These are phyloP conservation scores for Drosophila leontia DNA, from an alignment of 1,140 invertebrate species.

Conservation along the genomic window DNA sequence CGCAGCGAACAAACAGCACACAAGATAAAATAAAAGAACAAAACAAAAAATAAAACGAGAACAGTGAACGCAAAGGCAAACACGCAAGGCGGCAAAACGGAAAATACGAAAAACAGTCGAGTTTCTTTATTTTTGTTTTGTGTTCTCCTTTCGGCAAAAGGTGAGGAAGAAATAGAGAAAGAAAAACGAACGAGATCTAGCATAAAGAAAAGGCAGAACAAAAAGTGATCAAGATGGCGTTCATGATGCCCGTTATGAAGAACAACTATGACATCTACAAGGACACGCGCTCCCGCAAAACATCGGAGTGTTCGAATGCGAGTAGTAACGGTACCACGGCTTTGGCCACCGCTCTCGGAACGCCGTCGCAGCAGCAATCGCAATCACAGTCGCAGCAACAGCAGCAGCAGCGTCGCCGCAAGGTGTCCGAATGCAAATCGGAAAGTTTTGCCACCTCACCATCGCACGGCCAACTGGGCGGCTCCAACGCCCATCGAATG, in stretches of 20 bases:
- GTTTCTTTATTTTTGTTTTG: constrained; percentile 40
- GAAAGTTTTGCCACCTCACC: constrained; percentile 91
- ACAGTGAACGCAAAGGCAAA: constrained; percentile 9
- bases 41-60: constrained; percentile 35
- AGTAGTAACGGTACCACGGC: constrained; percentile 73
- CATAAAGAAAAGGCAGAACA: background rate
- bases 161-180: background rate
- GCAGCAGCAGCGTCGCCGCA: constrained; percentile 87
- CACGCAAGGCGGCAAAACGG: constrained; percentile 39
- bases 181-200: background rate
- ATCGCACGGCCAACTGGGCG: constrained; percentile 88
- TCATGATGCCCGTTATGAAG: constrained; percentile 97
- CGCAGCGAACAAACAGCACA: constrained; percentile 4
- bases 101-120: constrained; percentile 18
- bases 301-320: constrained; percentile 89
- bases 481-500: constrained; percentile 86
- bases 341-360: constrained; percentile 66
- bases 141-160: constrained; percentile 6
- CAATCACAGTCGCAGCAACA: constrained; percentile 65
- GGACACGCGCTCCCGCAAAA: constrained; percentile 89
- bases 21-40: background rate
- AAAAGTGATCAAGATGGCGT: constrained; percentile 89
- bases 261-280: constrained; percentile 97
- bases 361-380: constrained; percentile 70
- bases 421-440: constrained; percentile 93